Evolutionary conservation across 2,797 vertebrate genomes (phyloP).

Genomic region (Carapus acus): DNA sequence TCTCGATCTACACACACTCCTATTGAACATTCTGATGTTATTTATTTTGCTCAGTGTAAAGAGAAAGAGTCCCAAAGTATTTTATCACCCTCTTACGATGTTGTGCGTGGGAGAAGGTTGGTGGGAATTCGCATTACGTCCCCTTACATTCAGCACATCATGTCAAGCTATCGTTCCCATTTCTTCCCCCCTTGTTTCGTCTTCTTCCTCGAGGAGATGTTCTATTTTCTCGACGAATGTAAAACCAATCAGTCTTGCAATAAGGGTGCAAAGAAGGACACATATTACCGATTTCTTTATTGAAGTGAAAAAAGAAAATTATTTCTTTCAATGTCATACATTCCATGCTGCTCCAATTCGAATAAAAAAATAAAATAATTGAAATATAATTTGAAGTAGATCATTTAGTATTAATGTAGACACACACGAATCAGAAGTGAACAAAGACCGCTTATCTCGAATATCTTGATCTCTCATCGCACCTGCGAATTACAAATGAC

Average conservation of each 20-base stretch:
- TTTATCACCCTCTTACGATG: conserved; percentile 86
- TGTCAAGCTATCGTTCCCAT: too few species aligned
- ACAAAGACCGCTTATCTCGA: too few species aligned
- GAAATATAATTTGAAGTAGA: conserved; percentile 61
- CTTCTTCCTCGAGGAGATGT: conserved; percentile 53
- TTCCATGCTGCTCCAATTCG: conserved; percentile 94
- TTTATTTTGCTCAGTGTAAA: conserved; percentile 89
- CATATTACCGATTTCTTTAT: conserved; percentile 67
- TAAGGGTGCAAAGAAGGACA: conserved; percentile 80
- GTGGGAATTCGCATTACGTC: conserved; percentile 57
- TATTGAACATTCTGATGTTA: conserved; percentile 88
- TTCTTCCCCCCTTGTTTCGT: conserved; percentile 11
- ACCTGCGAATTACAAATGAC: neutral
- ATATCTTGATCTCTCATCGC: too few species aligned
- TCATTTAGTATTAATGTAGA: conserved; percentile 56
- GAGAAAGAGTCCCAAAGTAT: conserved; percentile 84
- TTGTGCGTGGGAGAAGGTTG: conserved; percentile 80
- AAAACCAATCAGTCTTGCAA: conserved; percentile 81
- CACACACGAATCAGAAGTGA: too few species aligned
- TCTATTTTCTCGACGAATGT: conserved; percentile 70
- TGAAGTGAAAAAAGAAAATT: conserved; percentile 55
- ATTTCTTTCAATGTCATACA: conserved; percentile 80
- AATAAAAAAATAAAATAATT: conserved; percentile 80
- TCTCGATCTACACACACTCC: conserved; percentile 73
- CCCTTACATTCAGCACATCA: conserved; percentile 38